phyloP scores from a whole-genome alignment of 2,888 invertebrate species.

The Parapristionchus giblindavisi region DNA sequence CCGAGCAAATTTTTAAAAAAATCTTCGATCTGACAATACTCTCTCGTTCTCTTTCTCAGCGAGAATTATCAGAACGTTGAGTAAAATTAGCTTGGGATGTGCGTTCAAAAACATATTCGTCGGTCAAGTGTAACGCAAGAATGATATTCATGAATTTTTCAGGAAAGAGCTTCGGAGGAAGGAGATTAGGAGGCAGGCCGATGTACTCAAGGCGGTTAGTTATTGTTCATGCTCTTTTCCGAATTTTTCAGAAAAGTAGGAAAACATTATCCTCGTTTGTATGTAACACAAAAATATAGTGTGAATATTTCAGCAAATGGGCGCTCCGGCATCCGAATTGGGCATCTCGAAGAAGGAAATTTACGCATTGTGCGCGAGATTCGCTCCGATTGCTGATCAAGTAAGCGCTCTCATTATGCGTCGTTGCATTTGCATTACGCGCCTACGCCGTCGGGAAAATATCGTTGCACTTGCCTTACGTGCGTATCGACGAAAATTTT shows the following conservation, averaged over 20 bases:
- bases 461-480: too few relatives aligned
- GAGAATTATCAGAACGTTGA: too few relatives aligned
- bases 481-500: too few relatives aligned
- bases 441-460: too few relatives aligned
- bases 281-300: background rate
- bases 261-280: background rate
- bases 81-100: too few relatives aligned
- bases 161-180: slow-evolving; percentile 7
- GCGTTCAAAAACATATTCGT: background rate
- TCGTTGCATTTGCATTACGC: too few relatives aligned
- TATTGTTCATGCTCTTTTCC: background rate
- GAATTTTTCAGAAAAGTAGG: background rate
- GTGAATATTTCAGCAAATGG: background rate
- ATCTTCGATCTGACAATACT: too few relatives aligned
- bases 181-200: slow-evolving; percentile 21
- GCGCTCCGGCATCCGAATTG: slow-evolving; percentile 35
- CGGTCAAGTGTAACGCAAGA: background rate
- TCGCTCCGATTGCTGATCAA: slow-evolving; percentile 55
- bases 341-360: slow-evolving; percentile 49
- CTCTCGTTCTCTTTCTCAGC: too few relatives aligned
- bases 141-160: background rate
- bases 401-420: too few relatives aligned
- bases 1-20: too few relatives aligned
- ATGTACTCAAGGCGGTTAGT: slow-evolving; percentile 13
- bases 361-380: slow-evolving; percentile 52